A percentile compares a stretch with the other conserved stretches of the same genome.
Conservation (phyloP, 2,888 invertebrate genomes). For the Pseudococcus longispinus region DNA sequence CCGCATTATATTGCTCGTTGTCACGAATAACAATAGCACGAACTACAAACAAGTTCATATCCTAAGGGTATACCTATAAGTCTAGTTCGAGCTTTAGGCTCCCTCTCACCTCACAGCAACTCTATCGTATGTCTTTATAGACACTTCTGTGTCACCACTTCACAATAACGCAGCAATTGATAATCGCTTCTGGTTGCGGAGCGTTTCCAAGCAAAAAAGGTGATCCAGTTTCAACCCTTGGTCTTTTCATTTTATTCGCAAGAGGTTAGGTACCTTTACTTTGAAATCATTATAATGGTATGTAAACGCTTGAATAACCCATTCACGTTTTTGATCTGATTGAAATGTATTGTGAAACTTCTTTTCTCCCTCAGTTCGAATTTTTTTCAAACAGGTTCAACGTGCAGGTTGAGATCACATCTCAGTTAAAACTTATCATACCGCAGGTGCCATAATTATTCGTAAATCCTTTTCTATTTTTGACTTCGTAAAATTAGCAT, state of each 20-base stretch:
- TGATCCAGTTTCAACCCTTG: not conserved
- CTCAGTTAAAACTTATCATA: not conserved
- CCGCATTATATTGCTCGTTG: not conserved
- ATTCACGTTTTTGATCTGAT: not conserved
- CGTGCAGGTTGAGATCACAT: not conserved
- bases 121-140: not conserved
- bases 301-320: not conserved
- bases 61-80: not conserved
- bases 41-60: not conserved
- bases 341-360: not conserved
- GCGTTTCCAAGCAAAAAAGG: not conserved
- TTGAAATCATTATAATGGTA: not conserved
- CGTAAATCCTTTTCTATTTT: too few relatives aligned
- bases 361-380: not conserved
- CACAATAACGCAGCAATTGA: too few relatives aligned
- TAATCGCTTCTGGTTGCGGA: too few relatives aligned
- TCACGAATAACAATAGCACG: slow-evolving; percentile 28
- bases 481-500: too few relatives aligned
- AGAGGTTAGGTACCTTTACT: not conserved
- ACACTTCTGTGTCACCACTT: not conserved
- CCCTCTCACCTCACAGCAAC: not conserved
- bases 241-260: not conserved
- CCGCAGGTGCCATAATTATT: not conserved
- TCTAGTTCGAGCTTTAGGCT: not conserved
- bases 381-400: not conserved